Conservation (phyloP, 1,140 invertebrate genomes). For the Cydia amplana region DNA sequence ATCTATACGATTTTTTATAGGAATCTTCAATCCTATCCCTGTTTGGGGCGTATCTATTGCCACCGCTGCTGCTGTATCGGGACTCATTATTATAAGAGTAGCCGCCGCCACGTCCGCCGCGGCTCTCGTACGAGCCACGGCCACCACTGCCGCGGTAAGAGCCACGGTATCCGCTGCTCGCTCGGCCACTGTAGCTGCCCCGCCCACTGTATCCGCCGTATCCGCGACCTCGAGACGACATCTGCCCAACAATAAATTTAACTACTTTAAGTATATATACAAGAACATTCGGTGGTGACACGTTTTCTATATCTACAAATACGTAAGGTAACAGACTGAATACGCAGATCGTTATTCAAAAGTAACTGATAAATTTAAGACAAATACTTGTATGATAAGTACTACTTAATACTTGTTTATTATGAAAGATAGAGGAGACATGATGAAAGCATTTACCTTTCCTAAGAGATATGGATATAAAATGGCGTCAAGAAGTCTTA, state of each 20-base stretch:
- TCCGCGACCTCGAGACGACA: conserved; percentile 73
- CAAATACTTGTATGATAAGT: too few species aligned
- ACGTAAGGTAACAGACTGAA: background rate
- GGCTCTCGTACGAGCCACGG: conserved; percentile 65
- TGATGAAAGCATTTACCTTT: background rate
- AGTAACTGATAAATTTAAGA: too few species aligned
- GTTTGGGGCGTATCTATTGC: conserved; percentile 64
- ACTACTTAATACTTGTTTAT: background rate
- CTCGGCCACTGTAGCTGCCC: conserved; percentile 64
- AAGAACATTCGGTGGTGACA: too few species aligned
- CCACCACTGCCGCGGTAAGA: conserved; percentile 65
- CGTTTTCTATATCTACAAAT: too few species aligned
- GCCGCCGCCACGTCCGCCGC: conserved; percentile 64
- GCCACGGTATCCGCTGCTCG: conserved; percentile 60
- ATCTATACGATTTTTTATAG: conserved; percentile 76
- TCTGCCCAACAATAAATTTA: conserved; percentile 45
- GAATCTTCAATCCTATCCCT: conserved; percentile 75
- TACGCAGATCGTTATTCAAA: background rate
- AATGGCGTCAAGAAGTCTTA: conserved; percentile 5
- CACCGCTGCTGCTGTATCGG: conserved; percentile 61
- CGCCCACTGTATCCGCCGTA: conserved; percentile 66
- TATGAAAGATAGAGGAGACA: background rate
- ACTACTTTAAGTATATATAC: background rate
- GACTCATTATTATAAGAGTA: conserved; percentile 66
- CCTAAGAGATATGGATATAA: background rate